Base-by-base conservation (phyloP, 2,888 invertebrate genomes). In the Azorinus chamasolen region DNA sequence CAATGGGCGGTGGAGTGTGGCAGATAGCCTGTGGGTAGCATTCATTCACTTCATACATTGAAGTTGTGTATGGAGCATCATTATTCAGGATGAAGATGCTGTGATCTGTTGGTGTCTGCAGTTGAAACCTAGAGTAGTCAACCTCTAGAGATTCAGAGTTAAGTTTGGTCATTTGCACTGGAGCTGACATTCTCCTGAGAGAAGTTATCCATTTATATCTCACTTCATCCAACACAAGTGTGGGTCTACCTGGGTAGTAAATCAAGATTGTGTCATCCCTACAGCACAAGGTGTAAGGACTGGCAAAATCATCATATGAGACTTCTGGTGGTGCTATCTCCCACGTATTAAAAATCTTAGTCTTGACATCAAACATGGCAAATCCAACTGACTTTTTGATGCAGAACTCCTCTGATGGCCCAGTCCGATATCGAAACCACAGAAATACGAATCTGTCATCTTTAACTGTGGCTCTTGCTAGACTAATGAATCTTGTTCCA, bases 381-480 rank as follows among this genome's bases (percentile, higher is more conserved):
- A 91, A 92, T 6, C 90, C 88, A 6, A 90, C 88, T 16, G 90
- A 90, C 65, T 91, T 91, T 65, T 91, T 90, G 37, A 92, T 90
- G 65, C 90, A 90, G 73, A 91, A 91, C 69, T 91, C 92, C 66
- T 92, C 92, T 12, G 90, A 90, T 10, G 90, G 91, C 6, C 92
- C 92, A 43, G 90, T 91, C 20, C 92, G 76, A 62, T 90, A 90
- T 48, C 92, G 75, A 53, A 86, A 90, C 92, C 92, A 92, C 20
- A 92, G 73, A 71, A 88, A 91, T 24, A 92, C 84, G 58, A 86
- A 87, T 10, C 89, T 74, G 59, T 91, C 88, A 63, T 86, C 87
- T 62, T 87, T 88, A 6, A 90, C 89, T 22, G 88, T 87, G 39
- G 88, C 89, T 50, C 91, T 72, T 2, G 90, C 90, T 25, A 91